Evolutionary conservation across 2,113 vertebrate species (phyloP), one percentile per base, ranked within the genome.

Genomic region (Holacanthus passer): DNA sequence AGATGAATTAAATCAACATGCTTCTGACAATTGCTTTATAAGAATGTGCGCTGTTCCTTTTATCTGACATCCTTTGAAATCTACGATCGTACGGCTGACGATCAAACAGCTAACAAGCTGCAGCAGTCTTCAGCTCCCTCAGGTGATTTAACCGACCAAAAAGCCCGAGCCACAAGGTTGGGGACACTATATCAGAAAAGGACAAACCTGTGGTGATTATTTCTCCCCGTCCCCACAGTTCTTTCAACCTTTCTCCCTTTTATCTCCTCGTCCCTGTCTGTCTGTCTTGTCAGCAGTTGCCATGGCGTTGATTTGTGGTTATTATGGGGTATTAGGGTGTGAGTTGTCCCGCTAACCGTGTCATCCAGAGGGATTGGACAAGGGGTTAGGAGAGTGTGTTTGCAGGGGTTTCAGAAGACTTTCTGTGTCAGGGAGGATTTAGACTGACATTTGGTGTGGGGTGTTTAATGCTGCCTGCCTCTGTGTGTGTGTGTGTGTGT

Each of bases 391-490:
- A 43, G 82, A 76, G 86, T 74, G 82, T 88, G 78, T 91, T 85
- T 87, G 73, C 81, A 65, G 74, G 73, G 63, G 77, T 81, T 89
- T 88, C 66, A 41, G 82, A 50, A 56, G 87, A 87, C 87, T 79
- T 74, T 82, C 14, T 43, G 77, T 89, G 83, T 84, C 84, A 76
- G 85, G 72, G 67, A 85, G 89, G 90, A 89, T 92, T 90, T 86
- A 29, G 16, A 73, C 52, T 83, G 87, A 88, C 89, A 84, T 91
- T 83, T 84, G 79, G 48, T 78, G 67, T 27, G 5, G 29, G 58
- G 45, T 73, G 67, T 68, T 82, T 87, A 83, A 89, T 55, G 68
- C 66, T 83, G 64, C 47, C 20, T 60, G 10, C 13, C 39, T 56
- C 2, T 45, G 24, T 62, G 37, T 75, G 65, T 76, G 63, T 74